Percentiles rank a stretch among this genome's conserved stretches.
These are phyloP conservation scores for Lordiphosa mommai DNA, from an alignment of 1,140 invertebrate genomes.

Conservation along the genomic window DNA sequence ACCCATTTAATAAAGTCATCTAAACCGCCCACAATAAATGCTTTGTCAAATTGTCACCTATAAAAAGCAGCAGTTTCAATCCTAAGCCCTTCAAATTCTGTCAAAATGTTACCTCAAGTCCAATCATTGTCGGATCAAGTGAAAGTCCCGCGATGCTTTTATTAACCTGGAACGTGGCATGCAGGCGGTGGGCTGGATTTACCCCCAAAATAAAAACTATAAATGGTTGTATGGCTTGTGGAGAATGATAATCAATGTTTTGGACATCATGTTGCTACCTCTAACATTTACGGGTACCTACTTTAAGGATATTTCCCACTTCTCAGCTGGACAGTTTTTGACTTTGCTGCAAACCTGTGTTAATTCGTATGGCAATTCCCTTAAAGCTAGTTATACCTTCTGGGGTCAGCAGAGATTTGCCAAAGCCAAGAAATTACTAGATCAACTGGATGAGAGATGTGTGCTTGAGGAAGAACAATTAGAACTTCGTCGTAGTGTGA, in stretches of 20 bases:
- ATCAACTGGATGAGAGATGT: slow-evolving; percentile 35
- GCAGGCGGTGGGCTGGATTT: slow-evolving; percentile 29
- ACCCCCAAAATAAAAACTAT: background rate
- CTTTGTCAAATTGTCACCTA: background rate
- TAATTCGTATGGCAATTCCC: slow-evolving; percentile 29
- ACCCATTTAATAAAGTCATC: too few species aligned
- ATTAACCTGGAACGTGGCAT: slow-evolving; percentile 33
- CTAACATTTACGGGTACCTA: slow-evolving; percentile 19
- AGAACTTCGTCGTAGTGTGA: slow-evolving; percentile 17
- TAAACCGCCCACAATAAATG: background rate
- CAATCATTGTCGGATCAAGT: background rate
- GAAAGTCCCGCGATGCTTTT: slow-evolving; percentile 37
- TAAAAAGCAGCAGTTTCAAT: background rate
- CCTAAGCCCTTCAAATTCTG: fast-evolving
- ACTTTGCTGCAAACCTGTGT: slow-evolving; percentile 36
- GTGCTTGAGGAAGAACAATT: background rate
- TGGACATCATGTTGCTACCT: slow-evolving; percentile 9
- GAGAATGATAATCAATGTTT: background rate
- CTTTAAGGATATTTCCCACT: slow-evolving; percentile 17
- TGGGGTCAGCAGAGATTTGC: slow-evolving; percentile 15
- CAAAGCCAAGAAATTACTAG: slow-evolving; percentile 22
- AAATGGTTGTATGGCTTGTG: slow-evolving; percentile 13
- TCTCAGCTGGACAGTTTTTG: slow-evolving; percentile 39
- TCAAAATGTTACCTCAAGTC: slow-evolving; percentile 26
- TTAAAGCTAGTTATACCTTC: slow-evolving; percentile 28